Base-by-base conservation (phyloP, 1,140 invertebrate genomes). In the Drosophila ananassae region DNA sequence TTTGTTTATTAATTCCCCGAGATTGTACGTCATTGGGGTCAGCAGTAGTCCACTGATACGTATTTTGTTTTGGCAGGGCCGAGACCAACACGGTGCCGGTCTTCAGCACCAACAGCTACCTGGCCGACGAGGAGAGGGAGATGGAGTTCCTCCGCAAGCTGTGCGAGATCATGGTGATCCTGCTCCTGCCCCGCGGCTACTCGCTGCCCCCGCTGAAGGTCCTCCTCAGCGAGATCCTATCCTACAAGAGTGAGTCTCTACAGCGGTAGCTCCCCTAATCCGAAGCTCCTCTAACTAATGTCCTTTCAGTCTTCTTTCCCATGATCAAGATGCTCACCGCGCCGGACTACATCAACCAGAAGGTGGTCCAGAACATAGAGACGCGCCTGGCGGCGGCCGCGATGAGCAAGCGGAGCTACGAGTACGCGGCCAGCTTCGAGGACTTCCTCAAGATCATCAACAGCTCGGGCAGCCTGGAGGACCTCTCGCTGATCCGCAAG, bases 291-390 rank as follows among this genome's bases (percentile, higher is more conserved):
- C 9, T 32, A 32, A 32, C 32, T 1, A 3, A 1, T 2, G 9
- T 41, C 3, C 10, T 64, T 47, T 22, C 22, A 98, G 97, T 98
- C 79, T 92, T 98, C 41, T 95, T 96, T 91, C 96, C 97, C 61
- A 94, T 95, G 30, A 95, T 98, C 81, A 95, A 98, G 85, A 93
- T 96, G 80, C 92, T 98, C 24, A 97, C 97, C 24, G 96, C 98
- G 92, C 97, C 97, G 13, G 97, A 98, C 92, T 97, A 97, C 87
- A 97, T 98, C 61, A 98, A 98, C 92, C 95, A 96, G 90, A 97
- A 97, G 91, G 94, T 98, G 57, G 93, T 98, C 48, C 93, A 94
- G 57, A 97, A 97, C 84, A 95, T 98, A 53, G 95, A 97, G 90
- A 94, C 95, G 1, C 95, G 96, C 60, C 94, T 97, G 76, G 94